Conservation (phyloP, 2,888 invertebrate species). For the Chironomus tentans region DNA sequence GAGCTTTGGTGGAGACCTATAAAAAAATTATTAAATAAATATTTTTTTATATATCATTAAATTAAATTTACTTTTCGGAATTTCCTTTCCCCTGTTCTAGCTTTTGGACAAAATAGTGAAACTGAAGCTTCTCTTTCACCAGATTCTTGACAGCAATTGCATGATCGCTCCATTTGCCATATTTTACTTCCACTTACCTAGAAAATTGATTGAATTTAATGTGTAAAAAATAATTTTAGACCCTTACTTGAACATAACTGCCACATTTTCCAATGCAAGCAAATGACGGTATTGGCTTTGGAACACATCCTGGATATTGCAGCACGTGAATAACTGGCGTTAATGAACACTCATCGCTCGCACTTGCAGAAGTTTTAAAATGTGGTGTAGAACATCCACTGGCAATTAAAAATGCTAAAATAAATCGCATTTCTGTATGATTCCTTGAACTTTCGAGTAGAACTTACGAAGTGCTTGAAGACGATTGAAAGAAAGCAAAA, state of each 20-base stretch:
- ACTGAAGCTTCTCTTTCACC: conserved; percentile 86
- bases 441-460: background rate
- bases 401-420: conserved; percentile 7
- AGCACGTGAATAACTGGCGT: conserved; percentile 87
- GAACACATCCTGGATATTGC: conserved; percentile 83
- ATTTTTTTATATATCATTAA: background rate
- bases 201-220: background rate
- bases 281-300: conserved; percentile 87
- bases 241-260: conserved; percentile 77
- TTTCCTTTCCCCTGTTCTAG: conserved; percentile 74
- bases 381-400: conserved; percentile 4
- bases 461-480: background rate
- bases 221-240: conserved; percentile 5
- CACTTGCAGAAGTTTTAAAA: conserved; percentile 6
- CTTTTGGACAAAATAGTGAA: conserved; percentile 79
- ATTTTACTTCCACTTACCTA: conserved; percentile 91
- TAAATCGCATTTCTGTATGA: background rate
- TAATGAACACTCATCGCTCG: conserved; percentile 72
- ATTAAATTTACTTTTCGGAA: conserved; percentile 59
- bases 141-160: conserved; percentile 92
- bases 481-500: background rate
- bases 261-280: conserved; percentile 86
- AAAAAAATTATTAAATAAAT: background rate
- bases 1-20: conserved; percentile 84
- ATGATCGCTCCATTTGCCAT: conserved; percentile 93